phyloP scores from a whole-genome alignment of 2,888 invertebrate genomes.

The Dugesia japonica region DNA sequence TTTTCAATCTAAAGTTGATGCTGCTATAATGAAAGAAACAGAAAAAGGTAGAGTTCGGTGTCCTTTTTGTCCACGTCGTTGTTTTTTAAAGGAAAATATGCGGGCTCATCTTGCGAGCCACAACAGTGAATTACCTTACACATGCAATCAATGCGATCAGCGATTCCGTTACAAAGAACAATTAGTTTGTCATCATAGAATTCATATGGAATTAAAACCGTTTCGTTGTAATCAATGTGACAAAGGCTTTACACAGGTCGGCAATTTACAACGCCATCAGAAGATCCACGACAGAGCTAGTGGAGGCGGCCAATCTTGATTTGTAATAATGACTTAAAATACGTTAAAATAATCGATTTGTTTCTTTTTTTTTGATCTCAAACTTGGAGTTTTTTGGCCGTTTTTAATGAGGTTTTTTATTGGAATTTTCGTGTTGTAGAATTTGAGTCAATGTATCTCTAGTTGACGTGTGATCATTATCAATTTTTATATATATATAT shows the following conservation, averaged over 20 bases:
- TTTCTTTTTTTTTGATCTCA: constrained; percentile 20
- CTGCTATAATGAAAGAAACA: not conserved
- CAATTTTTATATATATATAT: not conserved
- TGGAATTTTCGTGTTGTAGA: constrained; percentile 5
- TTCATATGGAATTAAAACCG: constrained; percentile 5
- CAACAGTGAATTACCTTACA: constrained; percentile 7
- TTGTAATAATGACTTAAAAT: not conserved
- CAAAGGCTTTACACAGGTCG: constrained; percentile 9
- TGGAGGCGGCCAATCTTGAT: not conserved
- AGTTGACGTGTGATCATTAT: constrained; percentile 15
- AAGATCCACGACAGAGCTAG: not conserved
- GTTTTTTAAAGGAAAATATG: constrained; percentile 14
- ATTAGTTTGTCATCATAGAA: constrained; percentile 2
- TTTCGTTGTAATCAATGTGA: constrained; percentile 15
- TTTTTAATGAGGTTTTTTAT: constrained; percentile 1
- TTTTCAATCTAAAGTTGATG: not conserved
- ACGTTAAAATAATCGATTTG: not conserved
- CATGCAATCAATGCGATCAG: constrained; percentile 15
- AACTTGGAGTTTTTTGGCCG: not conserved
- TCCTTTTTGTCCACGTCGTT: not conserved
- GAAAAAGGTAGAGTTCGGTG: constrained; percentile 1
- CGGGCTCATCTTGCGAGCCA: not conserved
- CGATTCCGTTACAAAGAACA: constrained; percentile 9
- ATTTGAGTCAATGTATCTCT: not conserved
- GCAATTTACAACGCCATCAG: constrained; percentile 11